A percentile compares a stretch with the other conserved stretches of the same genome.
Conservation (phyloP, 1,140 invertebrate genomes). For the Thereuonema tuberculata region DNA sequence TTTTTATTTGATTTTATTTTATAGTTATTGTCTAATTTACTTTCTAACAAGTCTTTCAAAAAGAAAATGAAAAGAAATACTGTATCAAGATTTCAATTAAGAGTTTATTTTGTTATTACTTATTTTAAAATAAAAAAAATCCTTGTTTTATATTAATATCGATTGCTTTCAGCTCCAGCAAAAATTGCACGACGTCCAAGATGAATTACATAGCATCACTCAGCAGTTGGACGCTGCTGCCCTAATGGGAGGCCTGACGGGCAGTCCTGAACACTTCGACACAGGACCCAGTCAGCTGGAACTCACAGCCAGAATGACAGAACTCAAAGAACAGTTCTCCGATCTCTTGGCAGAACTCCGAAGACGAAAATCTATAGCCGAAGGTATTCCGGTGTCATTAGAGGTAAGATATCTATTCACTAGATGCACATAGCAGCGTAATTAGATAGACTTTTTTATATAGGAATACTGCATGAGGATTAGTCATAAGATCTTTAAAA, state of each 20-base stretch:
- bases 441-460: constrained; percentile 24
- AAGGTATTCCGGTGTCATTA: constrained; percentile 22
- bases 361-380: constrained; percentile 33
- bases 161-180: constrained; percentile 31
- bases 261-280: not conserved
- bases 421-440: constrained; percentile 23
- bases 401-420: no score
- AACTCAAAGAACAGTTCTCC: constrained; percentile 38
- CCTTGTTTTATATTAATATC: not conserved
- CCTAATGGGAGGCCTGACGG: constrained; percentile 5
- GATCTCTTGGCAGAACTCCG: constrained; percentile 37
- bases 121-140: no score
- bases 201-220: constrained; percentile 36
- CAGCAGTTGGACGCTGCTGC: constrained; percentile 26
- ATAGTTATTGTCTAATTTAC: no score
- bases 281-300: constrained; percentile 21
- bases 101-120: no score
- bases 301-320: constrained; percentile 32
- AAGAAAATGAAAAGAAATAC: no score
- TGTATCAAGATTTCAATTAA: no score
- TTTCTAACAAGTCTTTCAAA: no score
- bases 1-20: no score
- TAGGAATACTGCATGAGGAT: constrained; percentile 9
- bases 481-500: constrained; percentile 13
- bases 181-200: constrained; percentile 36